Evolutionary conservation across 2,113 vertebrate species (phyloP).

Genomic region (Oxyruncus cristatus): DNA sequence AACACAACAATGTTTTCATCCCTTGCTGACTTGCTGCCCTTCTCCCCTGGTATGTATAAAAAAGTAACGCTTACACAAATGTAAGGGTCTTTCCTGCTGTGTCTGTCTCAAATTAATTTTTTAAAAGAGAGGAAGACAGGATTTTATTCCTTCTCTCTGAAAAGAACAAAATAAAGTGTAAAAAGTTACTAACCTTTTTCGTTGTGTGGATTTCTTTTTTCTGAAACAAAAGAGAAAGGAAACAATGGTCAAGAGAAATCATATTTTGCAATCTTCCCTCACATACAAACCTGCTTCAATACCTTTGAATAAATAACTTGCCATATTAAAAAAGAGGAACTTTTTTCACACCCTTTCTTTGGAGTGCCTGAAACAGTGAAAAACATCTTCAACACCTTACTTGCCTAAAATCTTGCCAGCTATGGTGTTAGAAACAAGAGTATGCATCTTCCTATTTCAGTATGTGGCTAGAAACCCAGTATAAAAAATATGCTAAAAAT

Average conservation of each 20-base stretch:
- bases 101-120: background rate
- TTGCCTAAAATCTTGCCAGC: background rate
- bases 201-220: constrained; percentile 73
- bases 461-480: background rate
- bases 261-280: background rate
- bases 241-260: constrained; percentile 27
- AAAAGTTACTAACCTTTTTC: constrained; percentile 69
- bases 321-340: background rate
- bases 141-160: background rate
- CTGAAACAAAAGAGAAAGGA: constrained; percentile 65
- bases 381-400: background rate
- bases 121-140: background rate
- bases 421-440: background rate
- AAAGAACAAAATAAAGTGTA: background rate
- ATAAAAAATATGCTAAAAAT: background rate
- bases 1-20: background rate
- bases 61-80: background rate
- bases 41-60: background rate
- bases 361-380: background rate
- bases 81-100: background rate
- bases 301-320: background rate
- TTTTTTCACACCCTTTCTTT: background rate
- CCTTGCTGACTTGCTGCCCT: background rate
- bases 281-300: background rate
- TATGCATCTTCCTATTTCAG: background rate